These are phyloP conservation scores for Dasypus novemcinctus DNA, from an alignment of 2,113 vertebrate species.

Conservation along the genomic window DNA sequence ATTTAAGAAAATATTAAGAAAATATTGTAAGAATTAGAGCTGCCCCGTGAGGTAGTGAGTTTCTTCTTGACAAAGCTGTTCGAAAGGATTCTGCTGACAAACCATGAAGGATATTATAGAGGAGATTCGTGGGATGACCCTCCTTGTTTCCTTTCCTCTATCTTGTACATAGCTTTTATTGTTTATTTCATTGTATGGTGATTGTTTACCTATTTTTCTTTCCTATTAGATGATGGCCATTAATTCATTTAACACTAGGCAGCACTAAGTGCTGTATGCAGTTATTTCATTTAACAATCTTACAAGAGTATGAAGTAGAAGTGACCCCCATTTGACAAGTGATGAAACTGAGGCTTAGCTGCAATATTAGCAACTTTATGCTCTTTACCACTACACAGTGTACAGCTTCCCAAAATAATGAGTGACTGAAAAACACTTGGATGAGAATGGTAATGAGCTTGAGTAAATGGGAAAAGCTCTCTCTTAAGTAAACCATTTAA, in stretches of 20 bases:
- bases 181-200: not conserved
- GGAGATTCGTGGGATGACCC: not conserved
- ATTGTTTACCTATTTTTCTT: not conserved
- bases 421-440: conserved; percentile 22
- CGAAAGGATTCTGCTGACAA: not conserved
- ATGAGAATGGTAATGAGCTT: conserved; percentile 57
- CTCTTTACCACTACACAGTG: not conserved
- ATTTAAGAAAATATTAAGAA: not conserved
- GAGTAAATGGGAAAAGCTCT: conserved; percentile 56
- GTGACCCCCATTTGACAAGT: not conserved
- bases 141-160: not conserved
- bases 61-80: not conserved
- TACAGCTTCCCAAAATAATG: conserved; percentile 53
- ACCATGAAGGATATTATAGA: not conserved
- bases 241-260: not conserved
- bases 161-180: not conserved
- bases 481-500: conserved; percentile 59
- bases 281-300: not conserved
- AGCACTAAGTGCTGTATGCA: not conserved
- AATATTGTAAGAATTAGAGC: not conserved
- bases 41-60: not conserved
- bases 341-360: conserved; percentile 10
- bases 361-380: not conserved
- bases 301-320: not conserved
- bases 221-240: not conserved